Percentiles rank a stretch among this genome's conserved stretches.
Evolutionary conservation across 2,888 invertebrate genomes (phyloP).

Genomic region (Acleris sparsana): DNA sequence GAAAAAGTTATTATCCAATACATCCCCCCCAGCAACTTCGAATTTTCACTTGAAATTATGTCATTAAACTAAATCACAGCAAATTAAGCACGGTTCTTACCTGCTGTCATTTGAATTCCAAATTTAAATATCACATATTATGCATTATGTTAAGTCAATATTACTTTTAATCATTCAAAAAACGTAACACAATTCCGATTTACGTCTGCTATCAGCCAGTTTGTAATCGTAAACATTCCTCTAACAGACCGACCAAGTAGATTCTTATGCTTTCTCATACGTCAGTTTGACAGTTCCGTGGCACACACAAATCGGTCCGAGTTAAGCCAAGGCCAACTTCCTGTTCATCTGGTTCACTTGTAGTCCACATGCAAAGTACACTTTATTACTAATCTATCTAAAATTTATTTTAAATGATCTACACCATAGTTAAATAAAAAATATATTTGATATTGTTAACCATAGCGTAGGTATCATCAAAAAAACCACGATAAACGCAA

Average conservation of each 20-base stretch:
- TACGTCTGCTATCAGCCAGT: not conserved
- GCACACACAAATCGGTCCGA: not conserved
- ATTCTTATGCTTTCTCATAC: not conserved
- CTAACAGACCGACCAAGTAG: too few species aligned
- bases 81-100: constrained; percentile 1
- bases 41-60: not conserved
- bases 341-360: too few species aligned
- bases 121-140: not conserved
- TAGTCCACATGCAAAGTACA: too few species aligned
- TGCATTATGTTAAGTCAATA: not conserved
- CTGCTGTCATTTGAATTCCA: not conserved
- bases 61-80: not conserved
- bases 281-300: constrained; percentile 10
- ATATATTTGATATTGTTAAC: too few species aligned
- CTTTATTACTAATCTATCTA: too few species aligned
- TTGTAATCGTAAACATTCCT: constrained; percentile 11
- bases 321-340: not conserved
- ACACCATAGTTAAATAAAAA: too few species aligned
- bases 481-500: not conserved
- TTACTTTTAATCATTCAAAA: not conserved
- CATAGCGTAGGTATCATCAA: too few species aligned
- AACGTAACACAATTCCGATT: not conserved
- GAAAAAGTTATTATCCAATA: too few species aligned
- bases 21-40: too few species aligned
- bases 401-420: too few species aligned